Percentiles rank a stretch among this genome's conserved stretches.
phyloP scores from a whole-genome alignment of 1,140 invertebrate species.

The Danaus melanippus region DNA sequence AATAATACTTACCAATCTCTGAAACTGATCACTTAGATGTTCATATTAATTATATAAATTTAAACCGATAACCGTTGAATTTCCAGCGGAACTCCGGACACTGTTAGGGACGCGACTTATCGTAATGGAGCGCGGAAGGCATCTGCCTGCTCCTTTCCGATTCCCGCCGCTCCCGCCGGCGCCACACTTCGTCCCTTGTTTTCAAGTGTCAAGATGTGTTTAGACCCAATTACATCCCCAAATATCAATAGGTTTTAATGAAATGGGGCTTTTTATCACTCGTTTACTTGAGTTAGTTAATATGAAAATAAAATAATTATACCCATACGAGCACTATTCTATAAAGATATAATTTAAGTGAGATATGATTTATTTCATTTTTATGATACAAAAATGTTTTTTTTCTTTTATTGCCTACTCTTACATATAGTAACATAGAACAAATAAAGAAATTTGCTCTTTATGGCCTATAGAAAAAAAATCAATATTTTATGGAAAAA shows the following conservation, averaged over 20 bases:
- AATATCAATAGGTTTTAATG: constrained; percentile 5
- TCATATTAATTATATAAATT: constrained; percentile 8
- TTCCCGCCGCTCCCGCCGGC: neutral
- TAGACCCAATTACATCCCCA: constrained; percentile 3
- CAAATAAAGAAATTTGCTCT: too few species aligned
- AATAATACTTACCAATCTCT: constrained; percentile 3
- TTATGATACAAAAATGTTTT: too few species aligned
- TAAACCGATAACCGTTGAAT: constrained; percentile 6
- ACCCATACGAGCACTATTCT: too few species aligned
- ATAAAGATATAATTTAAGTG: too few species aligned
- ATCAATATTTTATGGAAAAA: too few species aligned
- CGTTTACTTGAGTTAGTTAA: too few species aligned
- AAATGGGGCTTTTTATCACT: neutral
- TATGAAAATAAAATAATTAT: too few species aligned
- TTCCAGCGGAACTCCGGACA: neutral
- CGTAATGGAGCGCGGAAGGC: constrained; percentile 1
- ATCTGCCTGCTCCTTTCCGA: neutral
- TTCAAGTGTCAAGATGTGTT: constrained; percentile 5
- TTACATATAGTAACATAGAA: too few species aligned
- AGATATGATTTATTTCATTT: too few species aligned
- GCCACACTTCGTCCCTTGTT: neutral
- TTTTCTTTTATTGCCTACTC: too few species aligned
- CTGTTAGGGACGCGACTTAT: too few species aligned
- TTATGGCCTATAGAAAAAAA: too few species aligned
- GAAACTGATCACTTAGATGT: constrained; percentile 19